Percentiles rank a stretch among this genome's conserved stretches.
Evolutionary conservation across 2,113 vertebrate genomes (phyloP).

Genomic region (Agelaius phoeniceus): DNA sequence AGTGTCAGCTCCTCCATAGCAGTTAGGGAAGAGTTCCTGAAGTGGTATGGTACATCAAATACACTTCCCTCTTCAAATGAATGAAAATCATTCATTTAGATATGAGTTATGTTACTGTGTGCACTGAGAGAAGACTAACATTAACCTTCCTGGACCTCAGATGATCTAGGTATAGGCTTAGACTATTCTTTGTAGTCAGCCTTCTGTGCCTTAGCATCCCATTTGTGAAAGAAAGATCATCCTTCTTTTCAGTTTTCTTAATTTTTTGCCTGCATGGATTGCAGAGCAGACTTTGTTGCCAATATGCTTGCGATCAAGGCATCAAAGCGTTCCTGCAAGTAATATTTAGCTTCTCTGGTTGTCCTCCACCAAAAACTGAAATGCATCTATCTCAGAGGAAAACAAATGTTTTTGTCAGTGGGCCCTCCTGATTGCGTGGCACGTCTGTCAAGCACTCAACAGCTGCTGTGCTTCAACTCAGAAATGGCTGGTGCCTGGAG

Average conservation of each 20-base stretch:
- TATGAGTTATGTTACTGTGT: background rate
- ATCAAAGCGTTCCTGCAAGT: background rate
- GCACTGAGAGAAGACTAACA: background rate
- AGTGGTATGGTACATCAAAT: background rate
- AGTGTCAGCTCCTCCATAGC: background rate
- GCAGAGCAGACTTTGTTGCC: background rate
- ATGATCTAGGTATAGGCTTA: background rate
- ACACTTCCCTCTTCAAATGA: background rate
- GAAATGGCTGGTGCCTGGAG: background rate
- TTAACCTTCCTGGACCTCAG: background rate
- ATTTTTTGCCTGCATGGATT: background rate
- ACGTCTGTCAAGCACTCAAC: background rate
- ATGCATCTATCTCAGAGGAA: background rate
- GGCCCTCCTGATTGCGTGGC: background rate
- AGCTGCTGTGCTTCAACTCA: slow-evolving; percentile 5
- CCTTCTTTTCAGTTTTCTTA: background rate
- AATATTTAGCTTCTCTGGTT: background rate
- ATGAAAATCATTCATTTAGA: background rate
- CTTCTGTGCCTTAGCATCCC: background rate
- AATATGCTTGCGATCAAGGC: background rate
- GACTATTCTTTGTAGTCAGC: background rate
- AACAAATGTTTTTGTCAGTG: background rate
- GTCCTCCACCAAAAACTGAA: background rate
- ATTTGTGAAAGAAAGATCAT: background rate
- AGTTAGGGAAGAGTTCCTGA: background rate